These are phyloP conservation scores for Tetragnatha montana DNA, from an alignment of 2,888 invertebrate species.

Conservation along the genomic window DNA sequence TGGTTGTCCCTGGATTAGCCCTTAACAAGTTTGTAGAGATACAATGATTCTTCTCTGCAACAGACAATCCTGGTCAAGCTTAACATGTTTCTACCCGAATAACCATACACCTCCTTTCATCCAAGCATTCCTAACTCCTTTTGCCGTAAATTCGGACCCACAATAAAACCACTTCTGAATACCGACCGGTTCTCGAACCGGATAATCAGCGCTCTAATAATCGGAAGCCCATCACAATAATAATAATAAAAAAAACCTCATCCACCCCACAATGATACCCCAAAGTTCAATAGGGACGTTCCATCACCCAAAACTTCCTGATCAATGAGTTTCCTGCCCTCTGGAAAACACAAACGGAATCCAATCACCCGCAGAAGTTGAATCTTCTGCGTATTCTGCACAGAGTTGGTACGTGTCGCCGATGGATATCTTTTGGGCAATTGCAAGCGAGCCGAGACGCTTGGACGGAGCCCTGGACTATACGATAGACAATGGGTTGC, in stretches of 20 bases:
- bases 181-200: not conserved
- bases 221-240: not conserved
- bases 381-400: not conserved
- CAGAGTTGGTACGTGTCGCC: not conserved
- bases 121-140: not conserved
- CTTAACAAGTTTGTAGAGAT: too few relatives aligned
- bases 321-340: not conserved
- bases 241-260: not conserved
- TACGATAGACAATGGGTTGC: not conserved
- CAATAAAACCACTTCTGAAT: not conserved
- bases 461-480: not conserved
- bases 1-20: too few relatives aligned
- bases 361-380: slow-evolving; percentile 1
- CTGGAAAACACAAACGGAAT: not conserved
- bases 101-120: too few relatives aligned
- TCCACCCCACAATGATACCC: not conserved
- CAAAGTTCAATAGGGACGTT: not conserved
- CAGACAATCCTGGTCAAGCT: too few relatives aligned
- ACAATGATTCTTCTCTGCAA: too few relatives aligned
- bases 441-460: not conserved
- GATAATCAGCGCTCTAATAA: not conserved
- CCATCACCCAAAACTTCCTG: not conserved
- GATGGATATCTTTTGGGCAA: not conserved
- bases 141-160: not conserved
- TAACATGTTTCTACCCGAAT: too few relatives aligned